These are phyloP conservation scores for Remorina albescens DNA, from an alignment of 2,797 vertebrate genomes.

Conservation along the genomic window DNA sequence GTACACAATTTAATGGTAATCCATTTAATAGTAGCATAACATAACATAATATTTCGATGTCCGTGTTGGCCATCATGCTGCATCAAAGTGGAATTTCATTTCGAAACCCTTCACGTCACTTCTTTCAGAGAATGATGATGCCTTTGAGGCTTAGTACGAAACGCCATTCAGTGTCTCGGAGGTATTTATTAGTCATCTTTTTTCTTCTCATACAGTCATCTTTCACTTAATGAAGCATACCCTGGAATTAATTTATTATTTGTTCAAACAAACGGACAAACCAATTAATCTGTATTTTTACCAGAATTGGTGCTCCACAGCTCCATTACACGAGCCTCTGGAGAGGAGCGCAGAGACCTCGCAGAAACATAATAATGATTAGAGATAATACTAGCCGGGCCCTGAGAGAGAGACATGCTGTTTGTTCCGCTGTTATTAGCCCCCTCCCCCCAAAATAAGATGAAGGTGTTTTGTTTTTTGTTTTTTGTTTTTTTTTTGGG, in stretches of 20 bases:
- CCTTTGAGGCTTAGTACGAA: background rate
- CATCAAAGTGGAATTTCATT: background rate
- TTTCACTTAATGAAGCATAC: constrained; percentile 60
- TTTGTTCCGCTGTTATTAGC: constrained; percentile 68
- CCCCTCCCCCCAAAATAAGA: constrained; percentile 52
- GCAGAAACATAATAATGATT: constrained; percentile 66
- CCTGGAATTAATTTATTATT: constrained; percentile 72
- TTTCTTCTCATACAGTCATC: constrained; percentile 22
- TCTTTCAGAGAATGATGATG: background rate
- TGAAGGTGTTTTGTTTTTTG: constrained; percentile 19
- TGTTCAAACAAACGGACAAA: constrained; percentile 67
- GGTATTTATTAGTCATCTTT: constrained; percentile 20
- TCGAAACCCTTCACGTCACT: background rate
- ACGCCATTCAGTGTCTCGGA: constrained; percentile 8
- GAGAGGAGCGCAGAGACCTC: constrained; percentile 52
- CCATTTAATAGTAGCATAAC: no score
- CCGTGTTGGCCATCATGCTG: background rate
- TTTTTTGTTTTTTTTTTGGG: no score
- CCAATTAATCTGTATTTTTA: constrained; percentile 65
- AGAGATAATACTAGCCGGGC: constrained; percentile 60
- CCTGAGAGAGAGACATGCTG: constrained; percentile 57
- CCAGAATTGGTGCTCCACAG: constrained; percentile 26
- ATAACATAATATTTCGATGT: background rate
- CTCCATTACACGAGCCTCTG: constrained; percentile 56
- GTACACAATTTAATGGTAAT: background rate